phyloP scores from a whole-genome alignment of 1,140 invertebrate genomes.

The Diachasmimorpha longicaudata region DNA sequence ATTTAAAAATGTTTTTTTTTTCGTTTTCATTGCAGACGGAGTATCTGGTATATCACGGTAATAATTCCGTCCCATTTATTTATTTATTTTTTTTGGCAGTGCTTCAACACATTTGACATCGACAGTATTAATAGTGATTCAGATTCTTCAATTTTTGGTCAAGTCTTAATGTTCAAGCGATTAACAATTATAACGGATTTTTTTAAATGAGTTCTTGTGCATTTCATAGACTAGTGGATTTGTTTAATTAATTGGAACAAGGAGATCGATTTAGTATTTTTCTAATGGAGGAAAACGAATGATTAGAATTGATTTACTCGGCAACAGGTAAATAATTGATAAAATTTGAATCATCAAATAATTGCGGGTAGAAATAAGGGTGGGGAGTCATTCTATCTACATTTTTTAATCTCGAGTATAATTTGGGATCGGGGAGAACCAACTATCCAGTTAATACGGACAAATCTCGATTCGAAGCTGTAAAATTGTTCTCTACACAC shows the following conservation, averaged over 20 bases:
- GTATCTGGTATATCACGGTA: constrained; percentile 20
- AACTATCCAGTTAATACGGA: too few species aligned
- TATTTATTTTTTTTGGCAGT: not conserved
- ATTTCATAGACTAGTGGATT: not conserved
- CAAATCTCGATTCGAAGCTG: not conserved
- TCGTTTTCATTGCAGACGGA: constrained; percentile 39
- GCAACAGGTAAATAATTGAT: not conserved
- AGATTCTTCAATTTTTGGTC: not conserved
- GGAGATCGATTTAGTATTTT: not conserved
- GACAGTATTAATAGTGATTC: not conserved
- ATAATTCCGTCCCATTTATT: not conserved
- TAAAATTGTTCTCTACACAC: not conserved
- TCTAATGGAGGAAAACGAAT: not conserved
- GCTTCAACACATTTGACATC: not conserved
- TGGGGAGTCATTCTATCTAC: too few species aligned
- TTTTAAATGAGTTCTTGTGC: not conserved
- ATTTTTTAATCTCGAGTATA: not conserved
- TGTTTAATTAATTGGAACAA: not conserved
- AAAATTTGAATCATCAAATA: too few species aligned
- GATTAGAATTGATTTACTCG: not conserved
- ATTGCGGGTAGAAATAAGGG: too few species aligned
- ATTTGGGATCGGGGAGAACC: not conserved
- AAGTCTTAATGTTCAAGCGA: not conserved
- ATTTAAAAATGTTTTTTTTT: constrained; percentile 32
- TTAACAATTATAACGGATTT: not conserved